Evolutionary conservation across 2,797 vertebrate species (phyloP).

Genomic region (Diceros bicornis): DNA sequence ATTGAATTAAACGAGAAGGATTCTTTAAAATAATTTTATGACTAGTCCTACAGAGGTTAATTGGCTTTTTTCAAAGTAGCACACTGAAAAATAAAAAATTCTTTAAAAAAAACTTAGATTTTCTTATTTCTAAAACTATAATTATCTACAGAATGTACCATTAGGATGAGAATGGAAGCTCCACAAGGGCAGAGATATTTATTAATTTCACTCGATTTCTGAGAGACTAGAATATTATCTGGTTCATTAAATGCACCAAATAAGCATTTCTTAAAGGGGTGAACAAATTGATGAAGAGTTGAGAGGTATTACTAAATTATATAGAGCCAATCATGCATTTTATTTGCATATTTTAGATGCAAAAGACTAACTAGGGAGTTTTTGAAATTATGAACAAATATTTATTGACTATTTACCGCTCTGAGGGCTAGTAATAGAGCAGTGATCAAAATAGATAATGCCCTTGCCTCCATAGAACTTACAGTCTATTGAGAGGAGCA

Average conservation of each 20-base stretch:
- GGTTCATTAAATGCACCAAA: neutral
- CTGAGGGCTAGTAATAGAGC: neutral
- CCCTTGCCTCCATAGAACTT: neutral
- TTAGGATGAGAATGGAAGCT: neutral
- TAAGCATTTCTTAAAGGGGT: constrained; percentile 23
- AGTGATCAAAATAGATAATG: neutral
- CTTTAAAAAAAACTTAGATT: neutral
- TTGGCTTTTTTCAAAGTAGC: neutral
- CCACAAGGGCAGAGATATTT: neutral
- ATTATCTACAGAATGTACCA: neutral
- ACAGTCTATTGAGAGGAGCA: neutral
- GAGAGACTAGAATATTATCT: neutral
- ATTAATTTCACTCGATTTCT: constrained; percentile 4
- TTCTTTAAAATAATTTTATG: constrained; percentile 44
- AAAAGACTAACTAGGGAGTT: neutral
- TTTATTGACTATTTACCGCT: neutral
- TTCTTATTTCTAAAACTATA: constrained; percentile 40
- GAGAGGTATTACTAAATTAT: neutral
- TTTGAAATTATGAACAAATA: neutral
- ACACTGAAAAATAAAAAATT: neutral
- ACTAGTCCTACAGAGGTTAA: neutral
- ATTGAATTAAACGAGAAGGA: constrained; percentile 7
- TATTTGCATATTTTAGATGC: neutral
- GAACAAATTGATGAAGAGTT: neutral
- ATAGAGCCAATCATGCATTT: neutral